phyloP scores from a whole-genome alignment of 2,888 invertebrate genomes.

The Theretra japonica region DNA sequence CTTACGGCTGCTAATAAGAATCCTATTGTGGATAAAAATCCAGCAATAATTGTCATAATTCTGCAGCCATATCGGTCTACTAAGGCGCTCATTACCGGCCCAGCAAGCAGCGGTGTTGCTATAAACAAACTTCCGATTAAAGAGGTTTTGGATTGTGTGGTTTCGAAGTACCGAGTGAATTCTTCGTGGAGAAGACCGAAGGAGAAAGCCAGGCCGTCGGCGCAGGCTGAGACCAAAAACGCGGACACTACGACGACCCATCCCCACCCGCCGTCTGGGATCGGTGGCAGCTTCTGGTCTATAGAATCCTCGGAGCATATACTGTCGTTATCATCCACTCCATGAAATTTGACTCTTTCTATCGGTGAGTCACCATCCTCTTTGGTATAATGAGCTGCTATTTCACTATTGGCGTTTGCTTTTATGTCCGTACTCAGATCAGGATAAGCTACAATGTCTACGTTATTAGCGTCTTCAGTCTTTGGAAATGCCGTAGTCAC shows the following conservation, averaged over 20 bases:
- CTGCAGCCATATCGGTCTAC: conserved; percentile 93
- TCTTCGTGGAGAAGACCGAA: conserved; percentile 95
- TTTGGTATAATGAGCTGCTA: conserved; percentile 57
- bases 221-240: conserved; percentile 93
- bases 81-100: conserved; percentile 92
- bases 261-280: conserved; percentile 94
- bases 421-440: conserved; percentile 64
- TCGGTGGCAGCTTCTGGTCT: conserved; percentile 79
- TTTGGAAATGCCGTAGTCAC: conserved; percentile 38
- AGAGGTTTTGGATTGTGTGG: conserved; percentile 92
- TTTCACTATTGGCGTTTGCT: conserved; percentile 58
- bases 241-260: conserved; percentile 95
- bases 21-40: conserved; percentile 88
- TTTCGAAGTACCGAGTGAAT: conserved; percentile 90
- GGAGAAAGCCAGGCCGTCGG: conserved; percentile 96
- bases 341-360: conserved; percentile 77
- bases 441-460: conserved; percentile 37
- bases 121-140: conserved; percentile 95
- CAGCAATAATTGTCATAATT: conserved; percentile 89
- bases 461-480: conserved; percentile 39
- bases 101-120: conserved; percentile 93
- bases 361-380: conserved; percentile 59
- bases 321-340: conserved; percentile 76
- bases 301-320: conserved; percentile 71
- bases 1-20: conserved; percentile 89